A percentile compares a stretch with the other conserved stretches of the same genome.
Conservation (phyloP, 1,140 invertebrate species). For the Trypoxylus dichotomus region DNA sequence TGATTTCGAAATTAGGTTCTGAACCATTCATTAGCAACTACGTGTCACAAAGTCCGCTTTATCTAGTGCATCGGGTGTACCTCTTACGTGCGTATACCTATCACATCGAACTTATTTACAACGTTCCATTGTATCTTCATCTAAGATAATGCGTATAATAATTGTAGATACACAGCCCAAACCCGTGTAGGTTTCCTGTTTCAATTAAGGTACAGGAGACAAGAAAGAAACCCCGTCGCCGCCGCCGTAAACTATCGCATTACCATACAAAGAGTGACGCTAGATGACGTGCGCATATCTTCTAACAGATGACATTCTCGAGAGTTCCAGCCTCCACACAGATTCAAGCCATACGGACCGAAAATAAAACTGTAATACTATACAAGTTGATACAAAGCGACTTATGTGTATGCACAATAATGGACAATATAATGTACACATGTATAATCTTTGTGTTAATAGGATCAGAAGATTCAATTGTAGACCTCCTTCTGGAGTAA, state of each 20-base stretch:
- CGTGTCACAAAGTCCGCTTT: background rate
- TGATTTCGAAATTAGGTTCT: too few species aligned
- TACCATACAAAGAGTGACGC: background rate
- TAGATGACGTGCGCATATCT: background rate
- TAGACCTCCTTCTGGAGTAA: too few species aligned
- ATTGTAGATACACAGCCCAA: background rate
- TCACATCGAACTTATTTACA: background rate
- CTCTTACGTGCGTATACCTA: background rate
- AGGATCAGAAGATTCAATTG: too few species aligned
- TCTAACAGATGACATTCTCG: background rate
- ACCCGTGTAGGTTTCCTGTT: background rate
- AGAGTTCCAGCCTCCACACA: background rate
- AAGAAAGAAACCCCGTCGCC: constrained; percentile 1
- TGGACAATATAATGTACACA: background rate
- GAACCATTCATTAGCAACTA: too few species aligned
- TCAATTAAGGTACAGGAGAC: background rate
- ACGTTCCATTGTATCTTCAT: background rate
- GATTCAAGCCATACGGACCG: background rate
- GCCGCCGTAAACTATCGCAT: background rate
- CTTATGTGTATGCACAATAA: background rate
- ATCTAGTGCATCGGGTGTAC: too few species aligned
- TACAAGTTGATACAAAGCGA: background rate
- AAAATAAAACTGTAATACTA: constrained; percentile 16
- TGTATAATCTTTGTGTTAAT: background rate
- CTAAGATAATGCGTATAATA: background rate